Evolutionary conservation across 2,113 vertebrate species (phyloP).

Genomic region (Nansenia antarctica): DNA sequence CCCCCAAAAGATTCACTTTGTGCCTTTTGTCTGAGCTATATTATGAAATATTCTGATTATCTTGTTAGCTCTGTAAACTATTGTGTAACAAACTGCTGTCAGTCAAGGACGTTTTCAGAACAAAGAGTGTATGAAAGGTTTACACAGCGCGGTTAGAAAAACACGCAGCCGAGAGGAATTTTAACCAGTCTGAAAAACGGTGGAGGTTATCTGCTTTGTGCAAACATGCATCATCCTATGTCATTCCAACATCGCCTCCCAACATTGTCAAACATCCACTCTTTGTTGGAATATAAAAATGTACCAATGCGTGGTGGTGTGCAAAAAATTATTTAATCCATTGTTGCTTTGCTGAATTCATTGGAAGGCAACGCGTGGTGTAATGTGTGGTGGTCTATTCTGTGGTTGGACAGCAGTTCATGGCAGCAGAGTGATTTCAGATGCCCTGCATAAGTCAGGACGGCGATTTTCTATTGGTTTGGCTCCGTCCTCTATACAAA

Average conservation of each 20-base stretch:
- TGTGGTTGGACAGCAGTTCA: background rate
- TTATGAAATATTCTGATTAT: too few species aligned
- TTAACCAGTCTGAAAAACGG: background rate
- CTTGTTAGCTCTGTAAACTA: background rate
- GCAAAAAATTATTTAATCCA: background rate
- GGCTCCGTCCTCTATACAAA: too few species aligned
- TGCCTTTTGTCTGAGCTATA: too few species aligned
- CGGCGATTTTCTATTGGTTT: too few species aligned
- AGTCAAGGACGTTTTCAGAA: background rate
- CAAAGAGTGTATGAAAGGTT: background rate
- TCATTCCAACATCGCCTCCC: background rate
- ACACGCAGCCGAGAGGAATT: background rate
- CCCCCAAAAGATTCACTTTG: too few species aligned
- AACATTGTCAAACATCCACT: background rate
- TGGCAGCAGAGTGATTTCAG: too few species aligned
- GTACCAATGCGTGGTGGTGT: background rate
- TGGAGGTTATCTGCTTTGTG: background rate
- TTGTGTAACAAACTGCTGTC: background rate
- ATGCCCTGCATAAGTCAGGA: too few species aligned
- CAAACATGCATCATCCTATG: background rate
- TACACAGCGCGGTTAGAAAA: background rate
- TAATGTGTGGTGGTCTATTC: background rate
- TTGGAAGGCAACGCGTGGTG: background rate
- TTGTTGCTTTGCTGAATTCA: background rate
- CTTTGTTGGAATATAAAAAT: background rate